These are phyloP conservation scores for Orestias chungarensis DNA, from an alignment of 2,797 vertebrate species.

Conservation along the genomic window DNA sequence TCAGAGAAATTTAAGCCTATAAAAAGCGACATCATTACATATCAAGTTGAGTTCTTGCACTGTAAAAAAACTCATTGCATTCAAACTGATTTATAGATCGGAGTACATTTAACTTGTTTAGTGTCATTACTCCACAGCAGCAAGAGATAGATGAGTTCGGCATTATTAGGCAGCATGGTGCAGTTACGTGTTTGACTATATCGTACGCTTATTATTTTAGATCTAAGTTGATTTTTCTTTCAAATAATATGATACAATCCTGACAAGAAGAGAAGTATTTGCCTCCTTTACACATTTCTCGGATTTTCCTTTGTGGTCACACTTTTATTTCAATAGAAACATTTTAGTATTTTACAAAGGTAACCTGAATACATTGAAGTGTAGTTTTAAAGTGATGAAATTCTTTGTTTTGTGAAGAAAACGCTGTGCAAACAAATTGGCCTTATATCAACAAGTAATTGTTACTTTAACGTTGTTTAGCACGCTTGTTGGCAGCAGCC, in stretches of 20 bases:
- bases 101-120: conserved; percentile 54
- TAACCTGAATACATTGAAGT: not conserved
- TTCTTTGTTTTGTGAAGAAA: not conserved
- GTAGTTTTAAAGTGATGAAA: not conserved
- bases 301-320: not conserved
- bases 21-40: conserved; percentile 53
- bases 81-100: conserved; percentile 47
- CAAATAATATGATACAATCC: conserved; percentile 15
- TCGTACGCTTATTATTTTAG: conserved; percentile 37
- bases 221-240: conserved; percentile 34
- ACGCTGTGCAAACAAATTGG: not conserved
- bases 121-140: conserved; percentile 41
- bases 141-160: conserved; percentile 43
- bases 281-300: not conserved
- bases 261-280: conserved; percentile 10
- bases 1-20: conserved; percentile 54
- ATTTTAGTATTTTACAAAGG: not conserved
- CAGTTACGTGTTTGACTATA: conserved; percentile 37
- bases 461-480: not conserved
- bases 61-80: conserved; percentile 31
- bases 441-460: not conserved
- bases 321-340: not conserved
- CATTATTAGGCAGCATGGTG: conserved; percentile 33
- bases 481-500: not conserved
- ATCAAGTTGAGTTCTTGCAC: conserved; percentile 39